Percentiles rank a stretch among this genome's conserved stretches.
These are phyloP conservation scores for Dermatemys mawii DNA, from an alignment of 2,113 vertebrate species.

Conservation along the genomic window DNA sequence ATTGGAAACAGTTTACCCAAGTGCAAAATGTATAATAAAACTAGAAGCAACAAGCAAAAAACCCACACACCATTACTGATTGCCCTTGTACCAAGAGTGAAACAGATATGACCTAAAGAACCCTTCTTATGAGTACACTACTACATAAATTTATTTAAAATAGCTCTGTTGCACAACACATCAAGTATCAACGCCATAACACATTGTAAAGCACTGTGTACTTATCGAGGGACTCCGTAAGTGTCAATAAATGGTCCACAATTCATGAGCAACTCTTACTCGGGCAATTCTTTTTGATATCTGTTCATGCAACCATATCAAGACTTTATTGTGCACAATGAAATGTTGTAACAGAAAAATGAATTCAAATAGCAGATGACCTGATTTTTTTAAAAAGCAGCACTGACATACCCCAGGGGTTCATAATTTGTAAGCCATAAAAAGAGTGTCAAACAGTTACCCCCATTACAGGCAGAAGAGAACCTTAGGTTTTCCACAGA, in stretches of 20 bases:
- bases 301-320: neutral
- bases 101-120: neutral
- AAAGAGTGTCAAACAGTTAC: rapidly evolving
- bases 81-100: neutral
- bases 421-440: rapidly evolving
- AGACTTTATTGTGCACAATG: neutral
- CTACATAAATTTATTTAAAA: constrained; percentile 15
- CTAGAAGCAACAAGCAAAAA: neutral
- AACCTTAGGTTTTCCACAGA: rapidly evolving
- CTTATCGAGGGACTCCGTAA: neutral
- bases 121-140: neutral
- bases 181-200: neutral
- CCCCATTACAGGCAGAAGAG: rapidly evolving
- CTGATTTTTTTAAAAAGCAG: neutral
- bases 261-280: neutral
- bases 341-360: neutral
- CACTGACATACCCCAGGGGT: neutral
- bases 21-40: neutral
- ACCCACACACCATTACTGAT: neutral
- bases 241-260: neutral
- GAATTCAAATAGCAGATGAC: neutral
- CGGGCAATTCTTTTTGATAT: constrained; percentile 11
- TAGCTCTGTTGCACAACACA: neutral
- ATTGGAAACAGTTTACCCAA: neutral
- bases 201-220: neutral